These are phyloP conservation scores for Varanus komodoensis DNA, from an alignment of 2,113 vertebrate species.

Conservation along the genomic window DNA sequence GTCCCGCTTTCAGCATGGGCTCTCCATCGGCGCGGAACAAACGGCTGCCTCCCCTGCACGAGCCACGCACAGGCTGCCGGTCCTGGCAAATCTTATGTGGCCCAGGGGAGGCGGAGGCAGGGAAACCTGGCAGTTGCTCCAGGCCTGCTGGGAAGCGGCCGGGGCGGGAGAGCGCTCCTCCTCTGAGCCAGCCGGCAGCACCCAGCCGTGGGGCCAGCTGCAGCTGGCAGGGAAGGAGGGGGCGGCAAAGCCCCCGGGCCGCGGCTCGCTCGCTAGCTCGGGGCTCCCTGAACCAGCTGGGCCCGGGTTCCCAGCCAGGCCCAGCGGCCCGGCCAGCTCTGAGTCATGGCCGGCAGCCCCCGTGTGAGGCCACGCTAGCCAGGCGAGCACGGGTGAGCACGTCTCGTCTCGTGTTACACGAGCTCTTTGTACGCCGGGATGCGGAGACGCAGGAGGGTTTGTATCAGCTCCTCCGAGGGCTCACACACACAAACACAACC, in stretches of 20 bases:
- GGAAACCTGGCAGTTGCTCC: background rate
- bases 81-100: background rate
- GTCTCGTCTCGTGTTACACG: too few relatives aligned
- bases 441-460: background rate
- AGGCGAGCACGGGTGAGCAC: background rate
- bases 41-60: background rate
- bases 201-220: slow-evolving; percentile 28
- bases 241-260: background rate
- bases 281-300: slow-evolving; percentile 18
- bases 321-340: background rate
- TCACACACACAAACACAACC: background rate
- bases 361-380: background rate
- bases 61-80: too few relatives aligned
- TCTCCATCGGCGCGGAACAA: background rate
- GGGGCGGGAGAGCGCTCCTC: background rate
- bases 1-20: background rate
- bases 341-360: background rate
- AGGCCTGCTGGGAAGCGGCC: background rate
- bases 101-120: background rate
- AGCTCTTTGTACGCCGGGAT: background rate
- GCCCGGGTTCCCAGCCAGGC: background rate
- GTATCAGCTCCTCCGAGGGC: background rate
- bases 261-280: too few relatives aligned
- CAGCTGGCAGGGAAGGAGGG: slow-evolving; percentile 24
- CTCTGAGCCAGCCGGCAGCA: background rate